A percentile compares a stretch with the other conserved stretches of the same genome.
Conservation (phyloP, 2,113 vertebrate species). For the Pica pica region DNA sequence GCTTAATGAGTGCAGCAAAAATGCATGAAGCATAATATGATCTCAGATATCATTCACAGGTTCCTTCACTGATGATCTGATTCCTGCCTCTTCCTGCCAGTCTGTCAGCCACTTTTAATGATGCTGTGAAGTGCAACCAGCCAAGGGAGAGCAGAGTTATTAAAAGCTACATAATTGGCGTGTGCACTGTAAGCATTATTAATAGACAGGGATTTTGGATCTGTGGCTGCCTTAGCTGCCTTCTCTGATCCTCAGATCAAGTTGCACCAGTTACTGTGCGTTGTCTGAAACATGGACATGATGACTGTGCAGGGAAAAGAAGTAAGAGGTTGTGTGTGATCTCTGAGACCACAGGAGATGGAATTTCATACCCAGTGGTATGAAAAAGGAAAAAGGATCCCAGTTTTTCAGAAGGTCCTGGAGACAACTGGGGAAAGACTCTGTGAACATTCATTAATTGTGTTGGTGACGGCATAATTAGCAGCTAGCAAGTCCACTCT, state of each 20-base stretch:
- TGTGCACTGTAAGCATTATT: neutral
- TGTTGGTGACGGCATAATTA: neutral
- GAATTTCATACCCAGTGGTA: neutral
- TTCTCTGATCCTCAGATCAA: neutral
- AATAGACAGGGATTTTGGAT: neutral
- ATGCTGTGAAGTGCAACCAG: neutral
- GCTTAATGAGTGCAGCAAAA: neutral
- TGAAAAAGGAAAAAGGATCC: neutral
- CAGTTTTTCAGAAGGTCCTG: neutral
- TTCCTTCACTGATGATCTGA: neutral
- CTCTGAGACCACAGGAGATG: neutral
- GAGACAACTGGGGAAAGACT: neutral
- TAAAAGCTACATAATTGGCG: neutral
- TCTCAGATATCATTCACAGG: constrained; percentile 17
- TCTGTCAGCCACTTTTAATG: neutral
- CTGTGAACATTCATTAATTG: neutral
- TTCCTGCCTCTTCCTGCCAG: neutral
- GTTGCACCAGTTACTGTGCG: neutral
- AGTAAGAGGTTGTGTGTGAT: neutral
- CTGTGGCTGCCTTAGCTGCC: neutral
- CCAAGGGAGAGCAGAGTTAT: neutral
- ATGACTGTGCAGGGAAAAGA: neutral
- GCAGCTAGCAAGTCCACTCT: neutral
- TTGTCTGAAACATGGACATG: neutral
- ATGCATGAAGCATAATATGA: neutral